Evolutionary conservation across 2,888 invertebrate species (phyloP).

Genomic region (Mythimna loreyi): DNA sequence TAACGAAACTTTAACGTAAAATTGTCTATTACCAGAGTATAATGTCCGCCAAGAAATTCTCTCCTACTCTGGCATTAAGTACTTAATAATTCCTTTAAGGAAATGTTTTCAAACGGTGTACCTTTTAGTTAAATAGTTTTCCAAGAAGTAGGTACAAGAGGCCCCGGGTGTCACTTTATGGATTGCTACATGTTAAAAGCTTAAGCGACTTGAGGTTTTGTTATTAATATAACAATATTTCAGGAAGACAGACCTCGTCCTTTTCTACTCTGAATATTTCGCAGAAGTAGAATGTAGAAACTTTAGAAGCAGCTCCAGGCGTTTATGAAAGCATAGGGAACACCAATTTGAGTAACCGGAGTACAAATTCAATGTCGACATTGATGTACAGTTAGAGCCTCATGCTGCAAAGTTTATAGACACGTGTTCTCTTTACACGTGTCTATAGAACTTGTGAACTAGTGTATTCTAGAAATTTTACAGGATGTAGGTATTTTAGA

Average conservation of each 20-base stretch:
- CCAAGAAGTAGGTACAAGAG: constrained; percentile 49
- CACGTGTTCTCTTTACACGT: no score
- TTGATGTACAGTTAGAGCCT: no score
- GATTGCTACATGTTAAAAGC: constrained; percentile 38
- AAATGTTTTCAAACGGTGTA: constrained; percentile 80
- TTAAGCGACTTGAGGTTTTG: background rate
- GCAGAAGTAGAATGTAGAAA: no score
- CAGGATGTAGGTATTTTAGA: no score
- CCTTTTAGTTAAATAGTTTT: constrained; percentile 84
- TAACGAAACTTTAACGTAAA: constrained; percentile 56
- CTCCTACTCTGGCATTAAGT: constrained; percentile 70
- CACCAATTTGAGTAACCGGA: background rate
- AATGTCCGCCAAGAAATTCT: constrained; percentile 67
- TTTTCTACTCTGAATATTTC: background rate
- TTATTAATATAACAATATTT: background rate
- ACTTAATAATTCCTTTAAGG: constrained; percentile 78
- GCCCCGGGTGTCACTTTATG: constrained; percentile 62
- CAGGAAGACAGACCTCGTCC: background rate
- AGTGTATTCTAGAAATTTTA: no score
- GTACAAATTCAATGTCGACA: background rate
- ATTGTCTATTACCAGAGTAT: constrained; percentile 62
- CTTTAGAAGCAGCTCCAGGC: no score
- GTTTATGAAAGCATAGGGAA: background rate
- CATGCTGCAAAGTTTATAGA: no score
- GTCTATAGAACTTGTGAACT: no score